A percentile compares a stretch with the other conserved stretches of the same genome.
Evolutionary conservation across 2,797 vertebrate species (phyloP).

Genomic region (Mycteria americana): DNA sequence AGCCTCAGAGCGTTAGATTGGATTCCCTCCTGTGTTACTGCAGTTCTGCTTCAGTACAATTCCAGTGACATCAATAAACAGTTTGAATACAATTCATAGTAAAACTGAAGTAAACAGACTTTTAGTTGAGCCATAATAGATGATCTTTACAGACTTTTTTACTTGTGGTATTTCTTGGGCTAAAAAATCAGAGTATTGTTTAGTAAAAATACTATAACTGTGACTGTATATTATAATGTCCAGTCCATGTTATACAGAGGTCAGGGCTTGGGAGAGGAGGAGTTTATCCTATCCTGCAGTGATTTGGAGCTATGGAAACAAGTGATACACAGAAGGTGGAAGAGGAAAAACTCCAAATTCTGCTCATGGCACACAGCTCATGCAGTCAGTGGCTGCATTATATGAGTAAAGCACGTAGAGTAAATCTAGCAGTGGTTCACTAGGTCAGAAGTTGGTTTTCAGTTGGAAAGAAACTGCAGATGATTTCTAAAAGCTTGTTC

Average conservation of each 20-base stretch:
- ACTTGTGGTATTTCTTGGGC: neutral
- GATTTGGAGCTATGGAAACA: neutral
- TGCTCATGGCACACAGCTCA: neutral
- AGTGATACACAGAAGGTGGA: neutral
- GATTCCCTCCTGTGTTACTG: neutral
- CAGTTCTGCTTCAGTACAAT: neutral
- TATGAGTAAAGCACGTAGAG: neutral
- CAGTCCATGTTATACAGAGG: neutral
- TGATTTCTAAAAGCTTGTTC: neutral
- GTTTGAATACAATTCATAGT: neutral
- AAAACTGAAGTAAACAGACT: neutral
- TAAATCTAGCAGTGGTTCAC: neutral
- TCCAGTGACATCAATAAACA: neutral
- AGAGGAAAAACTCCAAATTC: neutral
- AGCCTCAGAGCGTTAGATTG: neutral
- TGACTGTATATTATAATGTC: neutral
- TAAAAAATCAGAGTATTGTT: neutral
- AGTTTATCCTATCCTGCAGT: neutral
- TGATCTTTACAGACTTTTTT: neutral
- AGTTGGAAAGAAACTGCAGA: neutral
- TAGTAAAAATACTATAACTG: neutral
- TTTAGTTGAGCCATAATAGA: neutral
- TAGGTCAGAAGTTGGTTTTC: neutral
- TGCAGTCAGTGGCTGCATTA: neutral
- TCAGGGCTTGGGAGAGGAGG: neutral